These are phyloP conservation scores for Microcebus murinus DNA, from an alignment of 2,113 vertebrate species.

Conservation along the genomic window DNA sequence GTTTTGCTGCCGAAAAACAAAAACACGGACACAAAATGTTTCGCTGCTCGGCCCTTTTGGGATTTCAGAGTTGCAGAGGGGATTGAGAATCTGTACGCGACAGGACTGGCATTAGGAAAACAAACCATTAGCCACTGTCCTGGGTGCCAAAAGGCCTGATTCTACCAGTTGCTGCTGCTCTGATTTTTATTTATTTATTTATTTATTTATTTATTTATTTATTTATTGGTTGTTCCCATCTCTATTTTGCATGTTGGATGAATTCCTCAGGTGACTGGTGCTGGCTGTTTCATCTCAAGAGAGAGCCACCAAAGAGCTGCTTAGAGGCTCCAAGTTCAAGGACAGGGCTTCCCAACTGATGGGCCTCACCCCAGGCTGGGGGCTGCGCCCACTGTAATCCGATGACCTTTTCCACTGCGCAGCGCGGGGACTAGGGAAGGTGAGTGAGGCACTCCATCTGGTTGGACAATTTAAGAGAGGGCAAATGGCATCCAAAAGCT, in stretches of 20 bases:
- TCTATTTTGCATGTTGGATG: not conserved
- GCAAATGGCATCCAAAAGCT: not conserved
- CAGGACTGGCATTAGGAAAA: not conserved
- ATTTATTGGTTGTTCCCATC: not conserved
- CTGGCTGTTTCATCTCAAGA: not conserved
- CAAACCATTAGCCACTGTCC: not conserved
- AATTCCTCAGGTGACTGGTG: not conserved
- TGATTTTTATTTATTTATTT: not conserved
- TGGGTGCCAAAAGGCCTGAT: not conserved
- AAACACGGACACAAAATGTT: not conserved
- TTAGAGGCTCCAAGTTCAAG: not conserved
- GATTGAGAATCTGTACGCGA: not conserved
- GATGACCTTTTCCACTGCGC: accelerated
- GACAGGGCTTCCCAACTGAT: not conserved
- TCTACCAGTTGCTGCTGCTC: not conserved
- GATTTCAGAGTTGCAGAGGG: not conserved
- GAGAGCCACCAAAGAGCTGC: not conserved
- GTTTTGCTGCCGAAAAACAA: not conserved
- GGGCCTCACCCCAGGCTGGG: not conserved
- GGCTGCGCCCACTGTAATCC: not conserved
- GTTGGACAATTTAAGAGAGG: not conserved
- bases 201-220: not conserved
- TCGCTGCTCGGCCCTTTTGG: not conserved
- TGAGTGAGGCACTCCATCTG: not conserved
- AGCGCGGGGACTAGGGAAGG: not conserved